Evolutionary conservation across 2,888 invertebrate species (phyloP).

Genomic region (Helobdella robusta): DNA sequence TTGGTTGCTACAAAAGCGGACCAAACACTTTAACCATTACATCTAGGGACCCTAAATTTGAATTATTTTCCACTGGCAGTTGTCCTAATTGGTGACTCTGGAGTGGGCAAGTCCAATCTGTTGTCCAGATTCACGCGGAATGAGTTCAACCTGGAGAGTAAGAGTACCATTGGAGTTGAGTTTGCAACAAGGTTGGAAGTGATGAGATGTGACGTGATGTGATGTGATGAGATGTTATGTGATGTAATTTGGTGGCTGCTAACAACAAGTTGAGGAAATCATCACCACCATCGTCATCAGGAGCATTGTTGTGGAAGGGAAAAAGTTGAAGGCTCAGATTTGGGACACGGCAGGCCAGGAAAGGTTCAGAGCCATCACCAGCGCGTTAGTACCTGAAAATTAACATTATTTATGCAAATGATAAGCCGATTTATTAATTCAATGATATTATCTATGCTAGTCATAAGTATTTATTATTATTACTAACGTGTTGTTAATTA

Average conservation of each 20-base stretch:
- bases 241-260: background rate
- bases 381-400: no score
- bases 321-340: slow-evolving; percentile 98
- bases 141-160: slow-evolving; percentile 99
- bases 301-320: slow-evolving; percentile 69
- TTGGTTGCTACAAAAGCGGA: no score
- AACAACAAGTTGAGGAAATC: background rate
- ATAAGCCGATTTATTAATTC: no score
- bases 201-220: background rate
- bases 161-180: slow-evolving; percentile 99
- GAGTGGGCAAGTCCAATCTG: slow-evolving; percentile 98
- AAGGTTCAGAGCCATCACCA: slow-evolving; percentile 71
- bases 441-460: no score
- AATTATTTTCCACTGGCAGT: slow-evolving; percentile 66
- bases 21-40: no score
- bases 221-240: background rate
- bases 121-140: slow-evolving; percentile 98
- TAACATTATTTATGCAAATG: background rate
- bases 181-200: slow-evolving; percentile 68
- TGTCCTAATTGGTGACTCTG: slow-evolving; percentile 98
- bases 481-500: no score
- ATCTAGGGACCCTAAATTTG: no score
- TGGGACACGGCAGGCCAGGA: slow-evolving; percentile 59
- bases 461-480: background rate
- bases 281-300: slow-evolving; percentile 32